Conservation (phyloP, 64 coral and sea anemone genomes). For the Trachythela sp. region DNA sequence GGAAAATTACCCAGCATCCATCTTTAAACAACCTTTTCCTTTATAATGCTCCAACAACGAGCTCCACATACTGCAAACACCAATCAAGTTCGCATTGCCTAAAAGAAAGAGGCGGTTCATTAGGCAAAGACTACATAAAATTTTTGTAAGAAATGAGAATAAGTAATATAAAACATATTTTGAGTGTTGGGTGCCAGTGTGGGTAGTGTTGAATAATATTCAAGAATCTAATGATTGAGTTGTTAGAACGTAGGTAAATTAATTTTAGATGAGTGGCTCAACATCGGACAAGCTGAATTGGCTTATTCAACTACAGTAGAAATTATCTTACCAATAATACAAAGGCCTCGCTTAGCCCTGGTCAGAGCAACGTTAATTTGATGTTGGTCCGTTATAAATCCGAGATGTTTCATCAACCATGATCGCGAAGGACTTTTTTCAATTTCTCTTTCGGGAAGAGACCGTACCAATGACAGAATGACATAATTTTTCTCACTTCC, state of each 20-base stretch:
- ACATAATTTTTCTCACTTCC: conserved; percentile 90
- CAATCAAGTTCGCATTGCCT: background rate
- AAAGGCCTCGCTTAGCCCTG: conserved; percentile 67
- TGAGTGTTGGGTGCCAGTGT: too few species aligned
- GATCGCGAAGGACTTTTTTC: conserved; percentile 57
- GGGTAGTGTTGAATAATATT: too few species aligned
- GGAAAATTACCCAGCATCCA: too few species aligned
- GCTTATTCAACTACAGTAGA: too few species aligned
- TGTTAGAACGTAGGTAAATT: too few species aligned
- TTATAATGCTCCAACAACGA: background rate
- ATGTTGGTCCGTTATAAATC: conserved; percentile 78
- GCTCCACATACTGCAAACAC: background rate
- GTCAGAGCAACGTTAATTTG: conserved; percentile 91
- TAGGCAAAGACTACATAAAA: too few species aligned
- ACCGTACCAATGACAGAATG: conserved; percentile 81
- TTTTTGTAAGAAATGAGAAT: too few species aligned
- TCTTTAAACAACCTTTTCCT: background rate
- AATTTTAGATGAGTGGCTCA: too few species aligned
- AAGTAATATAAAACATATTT: too few species aligned
- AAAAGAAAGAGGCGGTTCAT: background rate
- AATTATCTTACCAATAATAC: conserved; percentile 63
- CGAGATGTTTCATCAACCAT: conserved; percentile 66
- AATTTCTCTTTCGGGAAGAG: conserved; percentile 64
- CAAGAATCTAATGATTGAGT: too few species aligned
- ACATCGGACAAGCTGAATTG: too few species aligned